A percentile compares a stretch with the other conserved stretches of the same genome.
These are phyloP conservation scores for Orchestes rusci DNA, from an alignment of 2,888 invertebrate species.

Conservation along the genomic window DNA sequence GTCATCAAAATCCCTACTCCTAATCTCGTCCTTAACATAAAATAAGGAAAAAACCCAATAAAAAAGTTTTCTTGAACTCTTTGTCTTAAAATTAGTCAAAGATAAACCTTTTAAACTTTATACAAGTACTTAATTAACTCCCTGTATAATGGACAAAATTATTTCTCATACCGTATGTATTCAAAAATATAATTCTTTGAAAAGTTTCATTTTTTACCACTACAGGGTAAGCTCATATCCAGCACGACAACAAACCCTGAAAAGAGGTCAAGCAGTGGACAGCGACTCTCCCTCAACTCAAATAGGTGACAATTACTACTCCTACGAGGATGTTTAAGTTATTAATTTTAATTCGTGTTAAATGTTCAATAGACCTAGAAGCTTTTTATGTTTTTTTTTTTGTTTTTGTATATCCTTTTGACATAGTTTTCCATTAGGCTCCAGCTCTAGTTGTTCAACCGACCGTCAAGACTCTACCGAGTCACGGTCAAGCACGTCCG, in stretches of 20 bases:
- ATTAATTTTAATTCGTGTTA: background rate
- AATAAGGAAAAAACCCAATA: too few species aligned
- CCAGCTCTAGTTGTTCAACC: constrained; percentile 28
- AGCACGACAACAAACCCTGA: constrained; percentile 47
- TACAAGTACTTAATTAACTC: too few species aligned
- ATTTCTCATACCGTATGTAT: too few species aligned
- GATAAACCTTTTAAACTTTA: too few species aligned
- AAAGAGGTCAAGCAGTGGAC: constrained; percentile 57
- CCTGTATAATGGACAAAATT: too few species aligned
- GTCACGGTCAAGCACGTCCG: constrained; percentile 26
- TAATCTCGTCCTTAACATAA: too few species aligned
- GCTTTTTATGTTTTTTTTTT: constrained; percentile 4
- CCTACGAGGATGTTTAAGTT: constrained; percentile 6
- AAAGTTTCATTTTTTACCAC: constrained; percentile 1
- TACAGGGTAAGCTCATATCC: constrained; percentile 33
- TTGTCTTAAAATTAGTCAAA: too few species aligned
- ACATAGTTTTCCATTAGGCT: constrained; percentile 9
- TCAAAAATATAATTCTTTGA: too few species aligned
- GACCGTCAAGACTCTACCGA: constrained; percentile 40
- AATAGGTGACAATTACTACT: constrained; percentile 19
- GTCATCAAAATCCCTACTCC: too few species aligned
- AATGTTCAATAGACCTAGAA: background rate
- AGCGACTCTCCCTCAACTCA: constrained; percentile 39
- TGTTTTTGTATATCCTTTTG: constrained; percentile 1
- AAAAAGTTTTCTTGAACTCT: too few species aligned